A percentile compares a stretch with the other conserved stretches of the same genome.
These are phyloP conservation scores for Lithodes maja DNA, from an alignment of 2,888 invertebrate genomes.

Conservation along the genomic window DNA sequence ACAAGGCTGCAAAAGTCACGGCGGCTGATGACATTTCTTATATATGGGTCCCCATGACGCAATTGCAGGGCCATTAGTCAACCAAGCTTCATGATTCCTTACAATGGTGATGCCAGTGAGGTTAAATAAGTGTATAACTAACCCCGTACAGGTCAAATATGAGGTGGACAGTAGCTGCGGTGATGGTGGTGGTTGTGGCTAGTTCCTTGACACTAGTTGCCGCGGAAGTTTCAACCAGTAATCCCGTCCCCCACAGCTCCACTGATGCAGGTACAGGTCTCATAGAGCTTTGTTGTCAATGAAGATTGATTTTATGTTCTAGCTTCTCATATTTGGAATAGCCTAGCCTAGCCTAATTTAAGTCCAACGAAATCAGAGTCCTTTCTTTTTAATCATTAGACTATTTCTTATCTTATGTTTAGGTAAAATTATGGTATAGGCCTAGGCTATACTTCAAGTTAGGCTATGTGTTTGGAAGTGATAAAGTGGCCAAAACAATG, in stretches of 20 bases:
- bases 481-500: too few relatives aligned
- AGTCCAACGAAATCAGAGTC: too few relatives aligned
- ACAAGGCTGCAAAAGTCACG: conserved; percentile 3
- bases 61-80: neutral
- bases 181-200: neutral
- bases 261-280: neutral
- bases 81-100: neutral
- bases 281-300: too few relatives aligned
- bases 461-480: too few relatives aligned
- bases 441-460: too few relatives aligned
- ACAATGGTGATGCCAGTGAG: conserved; percentile 8
- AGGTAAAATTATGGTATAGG: too few relatives aligned
- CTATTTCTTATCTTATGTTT: too few relatives aligned
- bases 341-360: too few relatives aligned
- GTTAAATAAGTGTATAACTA: conserved; percentile 1
- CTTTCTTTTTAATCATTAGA: too few relatives aligned
- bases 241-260: neutral
- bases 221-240: neutral
- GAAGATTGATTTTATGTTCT: too few relatives aligned
- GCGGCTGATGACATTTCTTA: neutral
- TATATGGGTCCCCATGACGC: neutral
- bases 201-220: neutral
- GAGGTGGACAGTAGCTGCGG: neutral
- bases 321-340: too few relatives aligned
- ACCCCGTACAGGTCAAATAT: neutral